Conservation (phyloP, 2,888 invertebrate genomes). For the Smittia sp. region DNA sequence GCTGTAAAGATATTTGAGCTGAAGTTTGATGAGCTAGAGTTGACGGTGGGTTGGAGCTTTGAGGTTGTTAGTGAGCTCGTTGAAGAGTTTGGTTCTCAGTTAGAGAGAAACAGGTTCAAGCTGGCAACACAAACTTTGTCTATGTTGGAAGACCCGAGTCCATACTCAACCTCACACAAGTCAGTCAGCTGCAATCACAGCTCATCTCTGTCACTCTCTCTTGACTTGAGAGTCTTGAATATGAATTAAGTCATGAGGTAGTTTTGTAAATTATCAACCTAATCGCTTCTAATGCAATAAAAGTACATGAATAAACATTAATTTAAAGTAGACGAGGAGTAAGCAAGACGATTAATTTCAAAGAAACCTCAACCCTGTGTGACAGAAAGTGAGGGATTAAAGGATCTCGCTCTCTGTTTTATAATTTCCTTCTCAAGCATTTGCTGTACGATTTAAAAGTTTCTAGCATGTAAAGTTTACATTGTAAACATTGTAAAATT, state of each 20-base stretch:
- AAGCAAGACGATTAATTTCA: neutral
- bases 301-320: neutral
- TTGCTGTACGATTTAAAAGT: neutral
- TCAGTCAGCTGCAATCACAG: too few species aligned
- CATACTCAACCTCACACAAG: too few species aligned
- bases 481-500: conserved; percentile 24
- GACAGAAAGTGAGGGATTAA: neutral
- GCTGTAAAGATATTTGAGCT: conserved; percentile 6
- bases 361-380: neutral
- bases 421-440: neutral
- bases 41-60: too few species aligned
- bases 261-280: neutral
- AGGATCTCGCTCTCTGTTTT: neutral
- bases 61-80: too few species aligned
- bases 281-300: conserved; percentile 2
- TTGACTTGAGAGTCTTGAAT: too few species aligned
- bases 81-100: too few species aligned
- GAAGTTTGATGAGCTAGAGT: too few species aligned
- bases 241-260: too few species aligned
- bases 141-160: too few species aligned
- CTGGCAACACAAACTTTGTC: too few species aligned
- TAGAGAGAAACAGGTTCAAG: too few species aligned
- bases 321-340: neutral
- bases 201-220: too few species aligned
- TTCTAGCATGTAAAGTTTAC: neutral